Evolutionary conservation across 2,888 invertebrate species (phyloP), one percentile per base, ranked within the genome.

Genomic region (Latheticus oryzae): DNA sequence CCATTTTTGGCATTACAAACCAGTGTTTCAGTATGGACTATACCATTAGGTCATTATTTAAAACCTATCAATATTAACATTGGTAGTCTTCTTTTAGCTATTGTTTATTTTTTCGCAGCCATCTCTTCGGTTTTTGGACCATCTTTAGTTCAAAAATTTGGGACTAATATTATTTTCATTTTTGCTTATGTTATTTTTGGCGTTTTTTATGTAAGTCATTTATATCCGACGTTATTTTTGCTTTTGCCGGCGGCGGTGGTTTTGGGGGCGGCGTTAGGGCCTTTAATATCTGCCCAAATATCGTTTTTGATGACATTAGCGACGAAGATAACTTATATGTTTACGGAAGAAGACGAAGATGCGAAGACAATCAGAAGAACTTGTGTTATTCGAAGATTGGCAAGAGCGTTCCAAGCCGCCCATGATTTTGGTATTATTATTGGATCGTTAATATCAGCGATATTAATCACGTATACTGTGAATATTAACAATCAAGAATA

Each of bases 1-100:
- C 88, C 89, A 5, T 82, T 84, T 58, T 73, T 84, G 52, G 82
- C 84, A 1, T 76, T 85, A 8, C 84, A 85, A 67, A 82, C 83
- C 12, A 81, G 77, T 21, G 80, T 77, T 62, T 82, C 78, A 37
- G 77, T 74, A 26, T 84, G 76, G 84, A 80, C 66, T 59, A 78
- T 63, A 73, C 80, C 71, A 53, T 70, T 55, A 0, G 28, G 58
- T 15, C 35, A 45, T 17, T 19, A 37, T 15, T 19, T 58, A 26
- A n/a, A 61, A 0, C 64, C 66, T 1, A 58, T 67, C 50, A 63
- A 55, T 32, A 68, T 67, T 48, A 70, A 70, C 55, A 60, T 71
- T 11, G 89, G 89, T 0, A 86, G 89, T 0, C 73, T 87, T 40
- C 80, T 89, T 1, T 78, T 89, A 5, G 83, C 87, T 1, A 75